These are phyloP conservation scores for Euplexia lucipara DNA, from an alignment of 2,888 invertebrate genomes.

Conservation along the genomic window DNA sequence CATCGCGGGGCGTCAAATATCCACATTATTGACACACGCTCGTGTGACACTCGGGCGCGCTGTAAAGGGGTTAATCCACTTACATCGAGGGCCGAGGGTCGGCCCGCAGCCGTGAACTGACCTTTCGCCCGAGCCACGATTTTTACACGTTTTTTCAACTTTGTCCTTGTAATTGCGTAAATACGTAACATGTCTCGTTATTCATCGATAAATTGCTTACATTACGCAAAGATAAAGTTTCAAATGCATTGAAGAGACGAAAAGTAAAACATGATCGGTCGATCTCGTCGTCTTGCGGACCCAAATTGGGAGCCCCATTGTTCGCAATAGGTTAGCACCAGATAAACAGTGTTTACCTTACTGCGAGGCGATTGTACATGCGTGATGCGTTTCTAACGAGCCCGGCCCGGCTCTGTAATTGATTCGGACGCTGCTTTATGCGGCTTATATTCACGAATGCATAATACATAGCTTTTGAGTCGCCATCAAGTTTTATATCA, in stretches of 20 bases:
- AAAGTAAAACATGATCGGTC: constrained; percentile 72
- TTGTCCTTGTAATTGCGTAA: constrained; percentile 62
- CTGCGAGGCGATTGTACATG: constrained; percentile 87
- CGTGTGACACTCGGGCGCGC: constrained; percentile 74
- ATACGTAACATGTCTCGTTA: constrained; percentile 46
- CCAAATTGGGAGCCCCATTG: constrained; percentile 89
- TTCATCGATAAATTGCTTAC: constrained; percentile 61
- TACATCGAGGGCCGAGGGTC: constrained; percentile 81
- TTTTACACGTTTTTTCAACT: constrained; percentile 70
- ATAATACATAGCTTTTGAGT: constrained; percentile 86
- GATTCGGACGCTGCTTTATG: constrained; percentile 89
- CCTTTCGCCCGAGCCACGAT: constrained; percentile 72
- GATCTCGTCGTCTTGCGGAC: constrained; percentile 73
- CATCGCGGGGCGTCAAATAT: constrained; percentile 64
- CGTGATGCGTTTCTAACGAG: constrained; percentile 91
- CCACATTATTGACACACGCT: constrained; percentile 65
- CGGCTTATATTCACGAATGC: constrained; percentile 90
- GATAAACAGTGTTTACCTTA: constrained; percentile 87
- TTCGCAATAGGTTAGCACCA: constrained; percentile 86
- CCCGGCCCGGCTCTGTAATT: constrained; percentile 85
- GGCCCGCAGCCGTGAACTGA: constrained; percentile 81
- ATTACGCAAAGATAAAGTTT: constrained; percentile 58
- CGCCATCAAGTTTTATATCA: constrained; percentile 77
- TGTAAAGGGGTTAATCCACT: constrained; percentile 88
- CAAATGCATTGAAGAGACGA: constrained; percentile 59